These are phyloP conservation scores for Gymnoscopelus braueri DNA, from an alignment of 2,797 vertebrate genomes.

Conservation along the genomic window DNA sequence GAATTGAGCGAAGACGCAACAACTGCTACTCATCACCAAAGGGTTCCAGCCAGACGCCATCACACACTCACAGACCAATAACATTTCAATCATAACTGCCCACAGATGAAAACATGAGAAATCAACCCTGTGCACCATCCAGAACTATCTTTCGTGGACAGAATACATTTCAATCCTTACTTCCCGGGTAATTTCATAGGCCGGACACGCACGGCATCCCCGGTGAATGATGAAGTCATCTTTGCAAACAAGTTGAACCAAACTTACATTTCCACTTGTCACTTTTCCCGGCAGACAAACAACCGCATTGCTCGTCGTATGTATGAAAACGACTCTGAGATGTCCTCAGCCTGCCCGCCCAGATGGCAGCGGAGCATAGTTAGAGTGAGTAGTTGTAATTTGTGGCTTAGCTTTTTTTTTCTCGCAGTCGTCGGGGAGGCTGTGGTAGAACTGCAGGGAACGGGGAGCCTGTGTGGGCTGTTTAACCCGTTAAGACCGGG, in stretches of 20 bases:
- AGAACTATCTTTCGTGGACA: slow-evolving; percentile 6
- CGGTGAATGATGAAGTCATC: slow-evolving; percentile 21
- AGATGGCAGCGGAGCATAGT: slow-evolving; percentile 45
- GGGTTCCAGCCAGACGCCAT: slow-evolving; percentile 13
- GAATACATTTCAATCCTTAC: slow-evolving; percentile 21
- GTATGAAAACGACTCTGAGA: slow-evolving; percentile 26
- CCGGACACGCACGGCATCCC: slow-evolving; percentile 11
- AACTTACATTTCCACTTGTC: slow-evolving; percentile 15
- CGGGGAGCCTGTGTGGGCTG: slow-evolving; percentile 48
- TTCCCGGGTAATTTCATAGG: slow-evolving; percentile 22
- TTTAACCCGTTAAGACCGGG: slow-evolving; percentile 36
- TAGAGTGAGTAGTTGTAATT: slow-evolving; percentile 35
- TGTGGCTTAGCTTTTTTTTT: slow-evolving; percentile 25
- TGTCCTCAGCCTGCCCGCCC: slow-evolving; percentile 34
- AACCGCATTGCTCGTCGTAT: background rate
- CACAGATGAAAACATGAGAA: slow-evolving; percentile 14
- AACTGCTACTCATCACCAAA: slow-evolving; percentile 17
- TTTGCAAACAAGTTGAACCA: slow-evolving; percentile 5
- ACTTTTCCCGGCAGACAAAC: background rate
- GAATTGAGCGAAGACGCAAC: background rate
- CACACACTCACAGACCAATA: slow-evolving; percentile 27
- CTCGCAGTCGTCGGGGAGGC: slow-evolving; percentile 19
- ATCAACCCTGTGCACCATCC: slow-evolving; percentile 25
- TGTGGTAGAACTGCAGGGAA: slow-evolving; percentile 23
- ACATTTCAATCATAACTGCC: slow-evolving; percentile 25